Conservation (phyloP, 1,140 invertebrate genomes). For the Drosophila murphyi region DNA sequence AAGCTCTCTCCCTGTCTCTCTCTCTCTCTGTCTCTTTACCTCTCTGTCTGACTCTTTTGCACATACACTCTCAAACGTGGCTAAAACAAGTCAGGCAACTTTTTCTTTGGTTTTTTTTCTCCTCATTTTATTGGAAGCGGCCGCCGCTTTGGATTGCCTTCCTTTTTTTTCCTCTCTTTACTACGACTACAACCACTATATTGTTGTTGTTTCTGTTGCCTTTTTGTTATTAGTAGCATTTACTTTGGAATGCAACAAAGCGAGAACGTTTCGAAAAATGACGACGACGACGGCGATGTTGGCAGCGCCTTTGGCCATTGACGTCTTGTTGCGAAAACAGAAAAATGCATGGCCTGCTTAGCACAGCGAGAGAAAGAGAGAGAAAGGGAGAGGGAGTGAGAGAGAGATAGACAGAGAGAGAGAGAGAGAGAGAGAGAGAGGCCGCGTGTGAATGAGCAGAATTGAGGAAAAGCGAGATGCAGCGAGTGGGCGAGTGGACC, state of each 20-base stretch:
- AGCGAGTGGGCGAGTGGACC: conserved; percentile 43
- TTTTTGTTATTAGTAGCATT: conserved; percentile 81
- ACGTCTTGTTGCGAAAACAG: conserved; percentile 63
- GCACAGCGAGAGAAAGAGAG: conserved; percentile 5
- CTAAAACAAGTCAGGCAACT: conserved; percentile 79
- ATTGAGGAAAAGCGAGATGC: conserved; percentile 11
- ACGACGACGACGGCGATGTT: conserved; percentile 56
- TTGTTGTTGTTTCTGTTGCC: conserved; percentile 39
- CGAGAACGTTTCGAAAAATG: conserved; percentile 80
- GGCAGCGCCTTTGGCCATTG: conserved; percentile 58
- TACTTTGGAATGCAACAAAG: conserved; percentile 82
- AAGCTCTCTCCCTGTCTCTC: not conserved
- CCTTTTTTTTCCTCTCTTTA: conserved; percentile 58
- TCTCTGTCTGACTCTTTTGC: not conserved
- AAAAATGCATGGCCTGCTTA: conserved; percentile 76
- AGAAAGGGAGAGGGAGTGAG: not conserved
- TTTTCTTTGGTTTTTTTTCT: conserved; percentile 61
- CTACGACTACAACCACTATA: conserved; percentile 48
- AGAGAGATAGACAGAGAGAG: not conserved
- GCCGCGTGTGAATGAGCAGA: conserved; percentile 18
- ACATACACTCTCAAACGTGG: conserved; percentile 37
- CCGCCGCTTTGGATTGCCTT: conserved; percentile 74
- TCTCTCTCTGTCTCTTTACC: not conserved
- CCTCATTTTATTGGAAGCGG: conserved; percentile 69
- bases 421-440: not conserved